Conservation (phyloP, 2,888 invertebrate species). For the Drosophila flavopinicola region DNA sequence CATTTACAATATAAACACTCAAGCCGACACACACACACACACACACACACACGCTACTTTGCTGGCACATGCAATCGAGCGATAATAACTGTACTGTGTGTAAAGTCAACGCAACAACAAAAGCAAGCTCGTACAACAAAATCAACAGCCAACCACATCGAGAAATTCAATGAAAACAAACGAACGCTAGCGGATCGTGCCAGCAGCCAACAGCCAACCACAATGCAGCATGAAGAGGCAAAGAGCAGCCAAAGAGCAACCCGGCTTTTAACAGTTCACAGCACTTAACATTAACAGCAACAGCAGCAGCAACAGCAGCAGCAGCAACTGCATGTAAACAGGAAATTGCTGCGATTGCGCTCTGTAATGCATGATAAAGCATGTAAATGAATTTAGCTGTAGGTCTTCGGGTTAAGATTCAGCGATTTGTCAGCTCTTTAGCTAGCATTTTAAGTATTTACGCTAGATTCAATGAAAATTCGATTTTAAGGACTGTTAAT, state of each 20-base stretch:
- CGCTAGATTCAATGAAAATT: too few species aligned
- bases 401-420: conserved; percentile 9
- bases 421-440: neutral
- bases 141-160: conserved; percentile 74
- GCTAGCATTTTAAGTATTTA: neutral
- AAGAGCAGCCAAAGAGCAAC: conserved; percentile 43
- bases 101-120: conserved; percentile 57
- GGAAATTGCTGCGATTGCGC: conserved; percentile 48
- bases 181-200: conserved; percentile 68
- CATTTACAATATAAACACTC: conserved; percentile 71
- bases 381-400: conserved; percentile 27
- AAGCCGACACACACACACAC: conserved; percentile 23
- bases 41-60: conserved; percentile 8
- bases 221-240: conserved; percentile 59
- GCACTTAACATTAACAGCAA: conserved; percentile 59
- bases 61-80: conserved; percentile 53
- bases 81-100: conserved; percentile 79
- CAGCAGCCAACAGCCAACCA: conserved; percentile 72
- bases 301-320: conserved; percentile 20
- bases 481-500: too few species aligned
- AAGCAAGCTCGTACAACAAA: conserved; percentile 43
- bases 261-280: conserved; percentile 57
- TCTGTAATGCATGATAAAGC: conserved; percentile 17
- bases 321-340: conserved; percentile 65
- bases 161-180: conserved; percentile 77